A percentile compares a stretch with the other conserved stretches of the same genome.
These are phyloP conservation scores for Telmatochromis bifrenatus DNA, from an alignment of 2,113 vertebrate genomes.

Conservation along the genomic window DNA sequence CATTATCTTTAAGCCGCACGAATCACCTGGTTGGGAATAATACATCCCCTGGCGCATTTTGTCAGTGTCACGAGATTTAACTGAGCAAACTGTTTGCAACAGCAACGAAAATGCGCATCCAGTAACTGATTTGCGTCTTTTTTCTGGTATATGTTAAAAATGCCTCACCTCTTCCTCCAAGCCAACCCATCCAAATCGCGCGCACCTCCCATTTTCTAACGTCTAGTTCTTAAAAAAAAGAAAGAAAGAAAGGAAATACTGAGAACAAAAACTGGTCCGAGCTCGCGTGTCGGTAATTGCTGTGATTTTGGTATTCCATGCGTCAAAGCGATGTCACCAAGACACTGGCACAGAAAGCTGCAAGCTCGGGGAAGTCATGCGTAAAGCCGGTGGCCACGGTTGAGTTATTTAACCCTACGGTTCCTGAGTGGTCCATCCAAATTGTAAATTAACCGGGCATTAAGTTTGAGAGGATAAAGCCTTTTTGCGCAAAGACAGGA, in stretches of 20 bases:
- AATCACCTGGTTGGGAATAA: not conserved
- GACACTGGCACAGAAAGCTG: not conserved
- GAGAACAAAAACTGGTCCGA: not conserved
- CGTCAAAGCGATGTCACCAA: constrained; percentile 19
- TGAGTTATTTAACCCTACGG: constrained; percentile 51
- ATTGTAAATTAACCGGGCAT: constrained; percentile 14
- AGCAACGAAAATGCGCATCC: not conserved
- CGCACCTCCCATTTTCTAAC: constrained; percentile 28
- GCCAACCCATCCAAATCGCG: not conserved
- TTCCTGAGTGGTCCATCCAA: constrained; percentile 32
- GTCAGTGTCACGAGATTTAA: not conserved
- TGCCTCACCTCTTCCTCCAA: constrained; percentile 44
- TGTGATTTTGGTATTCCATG: constrained; percentile 22
- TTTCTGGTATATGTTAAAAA: not conserved
- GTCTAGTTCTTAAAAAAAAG: not conserved
- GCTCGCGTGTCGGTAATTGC: not conserved
- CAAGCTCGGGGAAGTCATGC: constrained; percentile 53
- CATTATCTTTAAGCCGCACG: not conserved
- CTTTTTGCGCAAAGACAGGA: not conserved
- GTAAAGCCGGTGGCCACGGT: constrained; percentile 47
- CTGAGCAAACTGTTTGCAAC: not conserved
- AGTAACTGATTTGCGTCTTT: not conserved
- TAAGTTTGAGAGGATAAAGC: not conserved
- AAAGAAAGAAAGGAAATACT: not conserved
- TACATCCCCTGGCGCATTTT: not conserved